These are phyloP conservation scores for Gastracanthus pulcherrimus DNA, from an alignment of 2,888 invertebrate species.

Conservation along the genomic window DNA sequence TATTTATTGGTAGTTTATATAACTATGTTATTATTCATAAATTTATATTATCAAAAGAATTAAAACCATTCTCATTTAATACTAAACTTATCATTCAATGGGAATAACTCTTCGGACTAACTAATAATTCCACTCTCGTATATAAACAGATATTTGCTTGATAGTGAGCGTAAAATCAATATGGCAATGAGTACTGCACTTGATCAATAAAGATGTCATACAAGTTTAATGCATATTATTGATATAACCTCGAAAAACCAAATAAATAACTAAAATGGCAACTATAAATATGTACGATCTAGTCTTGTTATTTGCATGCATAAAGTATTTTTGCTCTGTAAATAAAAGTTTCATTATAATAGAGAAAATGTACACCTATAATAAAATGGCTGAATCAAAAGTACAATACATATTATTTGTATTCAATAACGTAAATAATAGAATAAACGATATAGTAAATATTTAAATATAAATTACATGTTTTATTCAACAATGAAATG, in stretches of 20 bases:
- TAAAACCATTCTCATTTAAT: background rate
- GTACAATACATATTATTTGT: background rate
- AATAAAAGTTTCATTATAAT: background rate
- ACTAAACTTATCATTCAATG: slow-evolving; percentile 4
- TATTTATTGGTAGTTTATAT: no score
- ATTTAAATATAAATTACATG: no score
- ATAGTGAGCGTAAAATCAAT: slow-evolving; percentile 50
- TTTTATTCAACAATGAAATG: no score
- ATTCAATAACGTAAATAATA: no score
- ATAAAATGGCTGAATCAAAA: background rate
- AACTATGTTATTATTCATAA: background rate
- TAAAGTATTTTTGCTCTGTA: background rate
- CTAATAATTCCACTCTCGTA: slow-evolving; percentile 23
- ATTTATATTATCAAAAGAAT: slow-evolving; percentile 8
- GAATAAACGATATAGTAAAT: no score
- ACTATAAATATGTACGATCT: background rate
- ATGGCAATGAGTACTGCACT: slow-evolving; percentile 51
- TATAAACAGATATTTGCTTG: slow-evolving; percentile 37
- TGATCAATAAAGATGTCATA: slow-evolving; percentile 53
- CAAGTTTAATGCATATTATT: slow-evolving; percentile 52
- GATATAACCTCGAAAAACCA: slow-evolving; percentile 52
- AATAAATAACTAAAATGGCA: slow-evolving; percentile 30
- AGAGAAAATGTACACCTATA: background rate
- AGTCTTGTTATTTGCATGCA: background rate
- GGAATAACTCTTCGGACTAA: slow-evolving; percentile 21